These are phyloP conservation scores for Xiphorhynchus erythropygius DNA, from an alignment of 2,797 vertebrate species.

Conservation along the genomic window DNA sequence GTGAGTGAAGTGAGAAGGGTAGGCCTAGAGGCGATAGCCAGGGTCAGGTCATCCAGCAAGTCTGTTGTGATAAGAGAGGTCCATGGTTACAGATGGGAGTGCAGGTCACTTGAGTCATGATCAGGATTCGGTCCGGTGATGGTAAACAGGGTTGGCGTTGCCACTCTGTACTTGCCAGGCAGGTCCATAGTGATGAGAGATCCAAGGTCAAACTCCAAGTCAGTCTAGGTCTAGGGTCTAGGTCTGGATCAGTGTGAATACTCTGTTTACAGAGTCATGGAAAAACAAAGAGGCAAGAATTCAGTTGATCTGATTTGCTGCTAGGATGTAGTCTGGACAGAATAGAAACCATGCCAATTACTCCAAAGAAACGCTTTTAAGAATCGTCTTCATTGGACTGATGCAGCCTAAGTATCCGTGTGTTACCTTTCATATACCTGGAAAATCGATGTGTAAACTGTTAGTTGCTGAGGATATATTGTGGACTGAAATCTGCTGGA, in stretches of 20 bases:
- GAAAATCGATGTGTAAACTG: not conserved
- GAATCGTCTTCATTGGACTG: not conserved
- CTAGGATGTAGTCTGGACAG: not conserved
- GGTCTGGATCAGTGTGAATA: not conserved
- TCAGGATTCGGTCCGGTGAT: not conserved
- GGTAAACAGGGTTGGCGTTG: not conserved
- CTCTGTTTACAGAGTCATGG: not conserved
- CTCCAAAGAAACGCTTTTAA: not conserved
- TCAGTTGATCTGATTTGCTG: not conserved
- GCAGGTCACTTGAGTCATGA: not conserved
- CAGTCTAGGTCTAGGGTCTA: not conserved
- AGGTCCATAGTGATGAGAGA: not conserved
- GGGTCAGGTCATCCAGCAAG: not conserved
- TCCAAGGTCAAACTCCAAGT: not conserved
- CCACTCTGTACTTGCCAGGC: not conserved
- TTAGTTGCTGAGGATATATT: not conserved
- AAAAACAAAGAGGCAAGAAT: not conserved
- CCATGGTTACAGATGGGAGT: not conserved
- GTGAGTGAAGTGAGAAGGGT: not conserved
- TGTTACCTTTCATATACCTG: not conserved
- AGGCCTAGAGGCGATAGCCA: not conserved
- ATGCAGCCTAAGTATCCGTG: not conserved
- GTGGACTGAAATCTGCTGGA: not conserved
- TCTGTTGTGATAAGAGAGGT: not conserved
- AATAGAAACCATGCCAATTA: not conserved